These are phyloP conservation scores for Clarias macrocephalus DNA, from an alignment of 2,113 vertebrate genomes.

Conservation along the genomic window DNA sequence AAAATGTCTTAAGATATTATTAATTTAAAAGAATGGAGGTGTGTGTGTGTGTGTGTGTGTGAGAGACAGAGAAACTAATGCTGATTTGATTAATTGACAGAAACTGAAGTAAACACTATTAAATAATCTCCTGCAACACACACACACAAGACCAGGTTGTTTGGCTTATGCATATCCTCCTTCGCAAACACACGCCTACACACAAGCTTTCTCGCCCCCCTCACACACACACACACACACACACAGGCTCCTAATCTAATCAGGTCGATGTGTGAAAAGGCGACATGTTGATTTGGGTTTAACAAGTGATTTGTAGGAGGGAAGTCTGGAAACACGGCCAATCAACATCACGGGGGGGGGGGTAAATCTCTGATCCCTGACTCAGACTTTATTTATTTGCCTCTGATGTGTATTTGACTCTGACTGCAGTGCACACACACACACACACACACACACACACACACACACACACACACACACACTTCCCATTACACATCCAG, in stretches of 20 bases:
- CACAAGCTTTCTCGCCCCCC: constrained; percentile 40
- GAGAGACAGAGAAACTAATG: constrained; percentile 2
- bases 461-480: background rate
- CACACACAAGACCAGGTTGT: constrained; percentile 17
- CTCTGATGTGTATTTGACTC: constrained; percentile 32
- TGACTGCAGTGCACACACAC: background rate
- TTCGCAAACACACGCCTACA: constrained; percentile 7
- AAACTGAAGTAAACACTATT: background rate
- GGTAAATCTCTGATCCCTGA: constrained; percentile 18
- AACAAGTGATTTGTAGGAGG: constrained; percentile 75
- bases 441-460: background rate
- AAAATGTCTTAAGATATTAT: background rate
- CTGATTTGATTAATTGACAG: constrained; percentile 36
- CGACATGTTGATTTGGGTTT: constrained; percentile 77
- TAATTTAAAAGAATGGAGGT: background rate
- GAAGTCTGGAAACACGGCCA: constrained; percentile 74
- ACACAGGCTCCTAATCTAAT: constrained; percentile 73
- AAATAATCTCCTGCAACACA: background rate
- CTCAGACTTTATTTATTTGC: constrained; percentile 42
- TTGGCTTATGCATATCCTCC: constrained; percentile 26
- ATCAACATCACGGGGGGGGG: constrained; percentile 69
- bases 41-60: constrained; percentile 12
- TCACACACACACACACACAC: constrained; percentile 1
- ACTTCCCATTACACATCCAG: background rate
- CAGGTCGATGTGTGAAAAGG: constrained; percentile 72